Conservation (phyloP, 2,797 vertebrate species). For the Sitta carolinensis region DNA sequence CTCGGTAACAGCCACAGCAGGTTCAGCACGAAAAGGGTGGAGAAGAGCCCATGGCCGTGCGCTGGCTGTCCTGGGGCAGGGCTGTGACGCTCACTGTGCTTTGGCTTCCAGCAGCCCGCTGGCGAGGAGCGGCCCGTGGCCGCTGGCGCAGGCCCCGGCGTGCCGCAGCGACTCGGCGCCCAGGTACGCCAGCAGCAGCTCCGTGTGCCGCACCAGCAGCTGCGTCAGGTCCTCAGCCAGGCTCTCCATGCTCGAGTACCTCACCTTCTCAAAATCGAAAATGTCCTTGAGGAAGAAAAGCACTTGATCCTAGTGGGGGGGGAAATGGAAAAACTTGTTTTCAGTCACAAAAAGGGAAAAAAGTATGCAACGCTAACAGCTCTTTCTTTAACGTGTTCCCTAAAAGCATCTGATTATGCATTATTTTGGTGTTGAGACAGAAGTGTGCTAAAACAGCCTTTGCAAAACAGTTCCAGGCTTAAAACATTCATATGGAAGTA, state of each 20-base stretch:
- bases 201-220: slow-evolving; percentile 84
- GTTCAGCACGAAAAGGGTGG: background rate
- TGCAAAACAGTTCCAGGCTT: background rate
- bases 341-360: background rate
- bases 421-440: background rate
- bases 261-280: slow-evolving; percentile 95
- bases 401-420: background rate
- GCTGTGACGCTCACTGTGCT: slow-evolving; percentile 71
- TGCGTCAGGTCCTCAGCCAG: slow-evolving; percentile 89
- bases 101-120: slow-evolving; percentile 75
- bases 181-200: slow-evolving; percentile 85
- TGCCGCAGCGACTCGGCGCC: slow-evolving; percentile 78
- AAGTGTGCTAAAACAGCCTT: background rate
- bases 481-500: background rate
- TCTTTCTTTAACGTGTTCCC: background rate
- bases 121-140: slow-evolving; percentile 66
- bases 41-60: background rate
- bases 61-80: background rate
- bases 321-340: background rate
- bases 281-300: slow-evolving; percentile 94
- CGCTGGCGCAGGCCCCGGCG: slow-evolving; percentile 57
- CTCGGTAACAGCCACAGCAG: background rate
- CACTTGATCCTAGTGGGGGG: slow-evolving; percentile 85
- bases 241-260: slow-evolving; percentile 86
- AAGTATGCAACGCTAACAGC: background rate